A percentile compares a stretch with the other conserved stretches of the same genome.
phyloP scores from a whole-genome alignment of 1,140 invertebrate species.

The Druon quercuslanigerum region DNA sequence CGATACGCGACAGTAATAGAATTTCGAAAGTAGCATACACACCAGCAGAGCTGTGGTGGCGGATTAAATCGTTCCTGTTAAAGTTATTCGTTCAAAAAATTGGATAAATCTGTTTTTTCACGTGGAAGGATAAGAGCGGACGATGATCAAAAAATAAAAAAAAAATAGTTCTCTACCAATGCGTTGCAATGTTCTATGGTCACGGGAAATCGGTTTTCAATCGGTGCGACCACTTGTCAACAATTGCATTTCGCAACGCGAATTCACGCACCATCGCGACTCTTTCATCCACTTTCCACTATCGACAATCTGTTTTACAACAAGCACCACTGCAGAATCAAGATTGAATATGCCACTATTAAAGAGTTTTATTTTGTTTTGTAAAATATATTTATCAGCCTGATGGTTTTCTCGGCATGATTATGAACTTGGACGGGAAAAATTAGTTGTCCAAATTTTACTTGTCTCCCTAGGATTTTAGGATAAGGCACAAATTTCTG shows the following conservation, averaged over 20 bases:
- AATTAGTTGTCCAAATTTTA: no score
- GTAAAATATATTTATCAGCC: neutral
- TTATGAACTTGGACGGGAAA: no score
- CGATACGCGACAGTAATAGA: no score
- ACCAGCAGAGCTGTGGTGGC: no score
- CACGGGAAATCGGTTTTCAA: constrained; percentile 15
- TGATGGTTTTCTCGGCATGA: neutral
- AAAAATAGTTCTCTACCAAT: neutral
- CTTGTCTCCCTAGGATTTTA: no score
- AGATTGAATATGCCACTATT: constrained; percentile 1
- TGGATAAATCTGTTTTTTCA: neutral
- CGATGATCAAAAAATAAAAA: neutral
- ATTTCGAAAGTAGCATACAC: no score
- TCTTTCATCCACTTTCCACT: neutral
- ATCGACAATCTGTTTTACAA: neutral
- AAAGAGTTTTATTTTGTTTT: neutral
- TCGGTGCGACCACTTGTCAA: constrained; percentile 26
- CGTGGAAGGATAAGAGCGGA: neutral
- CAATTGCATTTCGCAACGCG: constrained; percentile 10
- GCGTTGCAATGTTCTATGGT: neutral
- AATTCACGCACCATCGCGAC: constrained; percentile 28
- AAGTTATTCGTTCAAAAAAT: no score
- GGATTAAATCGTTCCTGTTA: no score
- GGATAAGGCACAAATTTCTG: no score
- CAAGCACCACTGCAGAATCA: neutral